Base-by-base conservation (phyloP, 2,797 vertebrate species). In the Acestrorhynchus altus region DNA sequence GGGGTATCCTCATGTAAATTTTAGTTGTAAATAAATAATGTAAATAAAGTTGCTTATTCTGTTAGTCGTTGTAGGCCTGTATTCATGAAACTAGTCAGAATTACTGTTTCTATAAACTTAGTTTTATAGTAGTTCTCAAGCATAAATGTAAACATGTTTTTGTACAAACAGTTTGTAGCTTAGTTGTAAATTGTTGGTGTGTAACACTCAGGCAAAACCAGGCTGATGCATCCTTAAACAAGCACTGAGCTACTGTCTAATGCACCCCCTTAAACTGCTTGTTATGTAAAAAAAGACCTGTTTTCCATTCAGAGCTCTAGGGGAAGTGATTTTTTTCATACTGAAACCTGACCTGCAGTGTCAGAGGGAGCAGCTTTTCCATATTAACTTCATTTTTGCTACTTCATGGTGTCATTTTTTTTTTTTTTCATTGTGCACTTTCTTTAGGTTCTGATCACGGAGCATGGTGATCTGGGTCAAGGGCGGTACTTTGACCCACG, bases 381-480 rank as follows among this genome's bases (percentile, higher is more conserved):
- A n/a, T n/a, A n/a, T n/a, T n/a, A n/a, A n/a, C n/a, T n/a, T n/a
- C n/a, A n/a, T n/a, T n/a, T n/a, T 47, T 26, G 18, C 13, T 47
- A 8, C 44, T 18, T 28, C 8, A 28, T 26, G 44, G n/a, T n/a
- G n/a, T n/a, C n/a, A n/a, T n/a, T n/a, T n/a, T n/a, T n/a, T n/a
- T n/a, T n/a, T n/a, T n/a, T n/a, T n/a, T n/a, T n/a, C n/a, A n/a
- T n/a, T n/a, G n/a, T 56, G 13, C 57, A 22, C 60, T 20, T 59
- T 40, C 46, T 54, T 16, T 83, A 96, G 98, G 96, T 98, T 85
- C 92, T 99, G 91, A 99, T 99, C 91, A 99, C 98, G 84, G 98
- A 99, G 87, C 98, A 99, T 86, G 97, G 98, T 18, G 97, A 98
- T 84, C 89, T 99, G 87, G 97, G 97, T 86, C 97, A 96, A 85